phyloP scores from a whole-genome alignment of 2,888 invertebrate genomes.

The Pimpla rufipes region DNA sequence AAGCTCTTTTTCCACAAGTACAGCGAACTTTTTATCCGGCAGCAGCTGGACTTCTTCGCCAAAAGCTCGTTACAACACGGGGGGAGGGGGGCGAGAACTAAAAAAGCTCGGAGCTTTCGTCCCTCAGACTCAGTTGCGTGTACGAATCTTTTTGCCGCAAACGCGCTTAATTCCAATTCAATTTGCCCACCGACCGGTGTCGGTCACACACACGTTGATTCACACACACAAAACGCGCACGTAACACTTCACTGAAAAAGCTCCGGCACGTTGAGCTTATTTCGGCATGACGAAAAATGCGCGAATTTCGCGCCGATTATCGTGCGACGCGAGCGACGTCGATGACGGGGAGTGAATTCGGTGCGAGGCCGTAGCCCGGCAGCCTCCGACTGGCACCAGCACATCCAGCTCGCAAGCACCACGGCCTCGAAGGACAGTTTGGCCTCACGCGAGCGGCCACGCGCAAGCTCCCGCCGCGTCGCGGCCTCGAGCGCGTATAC shows the following conservation, averaged over 20 bases:
- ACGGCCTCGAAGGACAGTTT: constrained; percentile 66
- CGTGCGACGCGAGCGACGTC: background rate
- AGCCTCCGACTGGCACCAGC: constrained; percentile 80
- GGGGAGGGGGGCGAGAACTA: too few species aligned
- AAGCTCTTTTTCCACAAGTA: too few species aligned
- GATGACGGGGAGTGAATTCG: constrained; percentile 22
- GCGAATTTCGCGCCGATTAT: background rate
- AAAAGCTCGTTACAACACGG: too few species aligned
- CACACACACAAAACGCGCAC: constrained; percentile 5
- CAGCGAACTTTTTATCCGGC: too few species aligned
- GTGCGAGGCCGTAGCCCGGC: constrained; percentile 80
- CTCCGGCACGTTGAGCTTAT: constrained; percentile 30
- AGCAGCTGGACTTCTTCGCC: background rate
- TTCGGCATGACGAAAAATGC: constrained; percentile 8
- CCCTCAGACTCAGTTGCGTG: background rate
- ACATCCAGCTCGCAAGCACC: constrained; percentile 69
- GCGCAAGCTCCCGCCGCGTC: constrained; percentile 76
- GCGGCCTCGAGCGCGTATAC: constrained; percentile 60
- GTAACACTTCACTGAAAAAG: constrained; percentile 29
- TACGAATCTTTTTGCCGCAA: too few species aligned
- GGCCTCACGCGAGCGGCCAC: constrained; percentile 74
- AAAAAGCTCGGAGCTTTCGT: background rate
- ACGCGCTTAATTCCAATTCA: too few species aligned
- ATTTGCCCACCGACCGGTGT: background rate
- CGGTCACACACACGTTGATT: background rate